phyloP scores from a whole-genome alignment of 2,888 invertebrate species.

The Drosophila pegasa region DNA sequence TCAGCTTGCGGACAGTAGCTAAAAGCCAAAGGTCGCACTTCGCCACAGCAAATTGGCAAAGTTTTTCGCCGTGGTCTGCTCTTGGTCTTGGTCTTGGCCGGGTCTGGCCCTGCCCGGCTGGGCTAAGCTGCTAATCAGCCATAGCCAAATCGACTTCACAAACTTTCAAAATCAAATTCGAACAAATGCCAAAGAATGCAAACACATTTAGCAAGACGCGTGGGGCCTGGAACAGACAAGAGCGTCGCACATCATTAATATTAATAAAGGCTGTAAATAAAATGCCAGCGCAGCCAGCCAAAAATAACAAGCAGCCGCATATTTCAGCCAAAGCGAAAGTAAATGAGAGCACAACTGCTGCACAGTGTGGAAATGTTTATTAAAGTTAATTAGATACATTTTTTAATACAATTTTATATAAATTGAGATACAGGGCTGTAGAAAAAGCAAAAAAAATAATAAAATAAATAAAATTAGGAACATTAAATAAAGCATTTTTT shows the following conservation, averaged over 20 bases:
- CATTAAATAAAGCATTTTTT: background rate
- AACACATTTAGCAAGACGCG: slow-evolving; percentile 55
- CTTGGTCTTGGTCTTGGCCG: too few species aligned
- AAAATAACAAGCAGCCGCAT: slow-evolving; percentile 60
- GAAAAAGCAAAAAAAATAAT: background rate
- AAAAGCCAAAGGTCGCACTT: slow-evolving; percentile 27
- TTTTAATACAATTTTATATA: too few species aligned
- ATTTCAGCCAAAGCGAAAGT: slow-evolving; percentile 51
- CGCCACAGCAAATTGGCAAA: slow-evolving; percentile 16
- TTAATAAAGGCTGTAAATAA: slow-evolving; percentile 73
- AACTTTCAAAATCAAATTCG: slow-evolving; percentile 33
- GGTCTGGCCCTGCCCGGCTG: too few species aligned
- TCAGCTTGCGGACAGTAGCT: slow-evolving; percentile 21
- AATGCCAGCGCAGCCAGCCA: slow-evolving; percentile 58
- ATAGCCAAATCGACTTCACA: slow-evolving; percentile 7
- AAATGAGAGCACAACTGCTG: slow-evolving; percentile 42
- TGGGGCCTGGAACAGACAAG: slow-evolving; percentile 24
- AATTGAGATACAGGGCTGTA: background rate
- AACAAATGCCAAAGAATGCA: slow-evolving; percentile 23
- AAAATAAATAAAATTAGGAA: background rate
- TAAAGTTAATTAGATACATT: too few species aligned
- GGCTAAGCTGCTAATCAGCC: slow-evolving; percentile 41
- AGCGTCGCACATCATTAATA: slow-evolving; percentile 73
- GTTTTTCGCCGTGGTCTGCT: slow-evolving; percentile 2
- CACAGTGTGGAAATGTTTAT: too few species aligned